These are phyloP conservation scores for Nephrotoma guestfalica DNA, from an alignment of 2,888 invertebrate genomes.

Conservation along the genomic window DNA sequence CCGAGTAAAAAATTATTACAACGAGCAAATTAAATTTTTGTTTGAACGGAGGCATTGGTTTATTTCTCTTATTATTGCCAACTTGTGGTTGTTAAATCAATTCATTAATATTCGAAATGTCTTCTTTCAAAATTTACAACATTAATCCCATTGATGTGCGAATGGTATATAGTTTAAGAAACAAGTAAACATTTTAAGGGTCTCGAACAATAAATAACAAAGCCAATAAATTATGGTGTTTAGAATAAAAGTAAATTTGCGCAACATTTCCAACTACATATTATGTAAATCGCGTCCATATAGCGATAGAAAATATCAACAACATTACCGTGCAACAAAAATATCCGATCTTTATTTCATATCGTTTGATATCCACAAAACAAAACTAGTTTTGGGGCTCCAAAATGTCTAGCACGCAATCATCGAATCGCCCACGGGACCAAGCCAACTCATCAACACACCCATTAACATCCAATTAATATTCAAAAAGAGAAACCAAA, in stretches of 20 bases:
- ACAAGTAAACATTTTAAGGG: too few species aligned
- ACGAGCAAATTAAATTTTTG: background rate
- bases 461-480: background rate
- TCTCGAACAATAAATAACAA: too few species aligned
- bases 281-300: background rate
- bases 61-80: background rate
- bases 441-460: background rate
- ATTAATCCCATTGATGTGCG: background rate
- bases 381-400: background rate
- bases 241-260: too few species aligned
- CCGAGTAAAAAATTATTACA: background rate
- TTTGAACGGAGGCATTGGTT: background rate
- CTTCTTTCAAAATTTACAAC: background rate
- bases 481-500: background rate
- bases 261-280: background rate
- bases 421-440: background rate
- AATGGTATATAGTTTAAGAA: background rate
- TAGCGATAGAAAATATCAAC: too few species aligned
- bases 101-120: background rate
- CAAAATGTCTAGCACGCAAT: background rate
- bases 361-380: background rate
- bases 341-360: background rate
- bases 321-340: background rate
- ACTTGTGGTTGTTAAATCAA: background rate
- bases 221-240: too few species aligned